phyloP scores from a whole-genome alignment of 1,140 invertebrate species.

The Drosophila rhopaloa region DNA sequence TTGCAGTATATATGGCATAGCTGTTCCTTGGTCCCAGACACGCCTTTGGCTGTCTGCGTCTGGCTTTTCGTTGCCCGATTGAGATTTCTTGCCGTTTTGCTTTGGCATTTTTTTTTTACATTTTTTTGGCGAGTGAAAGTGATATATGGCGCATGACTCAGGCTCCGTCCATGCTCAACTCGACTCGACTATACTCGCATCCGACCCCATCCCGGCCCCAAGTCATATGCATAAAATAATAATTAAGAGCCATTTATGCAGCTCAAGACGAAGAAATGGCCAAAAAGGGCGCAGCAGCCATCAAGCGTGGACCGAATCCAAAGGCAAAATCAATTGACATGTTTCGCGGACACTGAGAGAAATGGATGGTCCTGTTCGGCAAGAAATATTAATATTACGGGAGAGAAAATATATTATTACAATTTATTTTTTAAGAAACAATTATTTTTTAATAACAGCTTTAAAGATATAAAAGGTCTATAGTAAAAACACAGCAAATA shows the following conservation, averaged over 20 bases:
- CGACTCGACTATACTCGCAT: constrained; percentile 14
- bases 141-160: constrained; percentile 79
- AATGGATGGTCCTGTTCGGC: constrained; percentile 3
- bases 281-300: constrained; percentile 73
- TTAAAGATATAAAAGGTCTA: no score
- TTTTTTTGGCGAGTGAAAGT: constrained; percentile 72
- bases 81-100: constrained; percentile 68
- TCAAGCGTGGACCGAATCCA: constrained; percentile 27
- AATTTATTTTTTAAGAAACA: no score
- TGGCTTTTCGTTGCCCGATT: constrained; percentile 56
- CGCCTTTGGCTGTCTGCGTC: constrained; percentile 57
- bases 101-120: constrained; percentile 37
- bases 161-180: constrained; percentile 41
- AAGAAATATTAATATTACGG: no score
- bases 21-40: constrained; percentile 58
- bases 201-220: constrained; percentile 37
- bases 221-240: constrained; percentile 80
- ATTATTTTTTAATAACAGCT: no score
- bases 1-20: constrained; percentile 14
- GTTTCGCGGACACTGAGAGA: constrained; percentile 24
- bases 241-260: constrained; percentile 76
- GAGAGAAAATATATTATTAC: no score
- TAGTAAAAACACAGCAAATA: no score
- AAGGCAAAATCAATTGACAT: constrained; percentile 70
- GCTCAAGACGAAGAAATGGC: constrained; percentile 55